Base-by-base conservation (phyloP, 2,888 invertebrate genomes). In the Polyommatus iphigenia region DNA sequence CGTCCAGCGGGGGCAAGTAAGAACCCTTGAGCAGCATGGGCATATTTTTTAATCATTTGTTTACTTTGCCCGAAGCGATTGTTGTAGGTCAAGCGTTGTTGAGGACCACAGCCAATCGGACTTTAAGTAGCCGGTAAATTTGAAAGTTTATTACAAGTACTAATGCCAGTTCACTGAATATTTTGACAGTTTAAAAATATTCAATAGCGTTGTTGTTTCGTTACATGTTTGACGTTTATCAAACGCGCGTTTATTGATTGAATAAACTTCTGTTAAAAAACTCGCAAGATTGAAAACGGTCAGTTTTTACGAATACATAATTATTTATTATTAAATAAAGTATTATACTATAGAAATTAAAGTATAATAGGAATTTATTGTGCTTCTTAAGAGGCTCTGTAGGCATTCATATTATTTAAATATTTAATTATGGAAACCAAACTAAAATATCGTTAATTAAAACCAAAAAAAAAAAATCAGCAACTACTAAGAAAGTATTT, bases 1-100 rank as follows among this genome's bases (percentile, higher is more conserved):
- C 85, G 85, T 83, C 86, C 84, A 84, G 81, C 59, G 80, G 79
- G 80, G 77, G 78, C 77, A 80, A 78, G 79, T 79, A 79, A 82
- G 84, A 78, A 80, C 83, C 81, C 83, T 83, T 82, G 41, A 73
- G 20, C 8, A 73, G 78, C 80, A 78, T 81, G 77, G 79, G 80
- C 81, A 84, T 83, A 82, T 80, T 78, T 84, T 83, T 90, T 84
- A 89, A 91, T 90, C 85, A 88, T 89, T 90, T 84, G 91, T 88
- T 87, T 87, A 87, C 88, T 88, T 87, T 87, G 87, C 88, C 84
- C 84, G 85, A 85, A 81, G 78, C 79, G 81, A 86, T 87, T 87
- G 88, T 87, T 84, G 87, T 84, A 83, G 83, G 90, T 90, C 90
- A 89, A 80, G 89, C 78, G 29, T 67, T 13, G 20, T 54, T 15